Evolutionary conservation across 1,140 invertebrate genomes (phyloP), one percentile per base, ranked within the genome.

Genomic region (Scaptomyza pallida): DNA sequence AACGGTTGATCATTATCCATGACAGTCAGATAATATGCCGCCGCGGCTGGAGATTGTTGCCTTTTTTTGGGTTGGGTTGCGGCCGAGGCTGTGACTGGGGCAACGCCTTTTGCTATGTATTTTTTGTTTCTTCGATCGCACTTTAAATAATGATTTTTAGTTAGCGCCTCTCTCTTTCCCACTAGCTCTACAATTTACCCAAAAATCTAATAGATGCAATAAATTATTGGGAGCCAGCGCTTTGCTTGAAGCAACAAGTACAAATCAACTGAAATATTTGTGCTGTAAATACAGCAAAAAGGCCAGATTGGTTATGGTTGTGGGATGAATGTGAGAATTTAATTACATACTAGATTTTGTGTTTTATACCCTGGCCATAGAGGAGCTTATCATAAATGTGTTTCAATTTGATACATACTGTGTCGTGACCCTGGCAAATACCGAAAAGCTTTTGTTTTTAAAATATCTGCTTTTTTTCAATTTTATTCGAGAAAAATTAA

Each of bases 1-100:
- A 71, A 65, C 79, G 72, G 79, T 82, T 83, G 79, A 82, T 82
- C 79, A 82, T 83, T 82, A 82, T 82, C 79, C 77, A 83, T 64
- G 79, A 69, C 79, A 72, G 79, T 72, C 77, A 68, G 79, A 82
- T 83, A 83, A 75, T 68, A 71, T 67, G 57, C 64, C 45, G 21
- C 33, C 13, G 19, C 21, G 54, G 41, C 54, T 56, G 41, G 16
- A 30, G 68, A 37, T 50, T 47, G 44, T 51, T 43, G n/a, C 43
- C 48, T 26, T 59, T 26, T 57, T 16, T 10, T 10, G 19, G n/a
- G 17, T 45, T 10, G 12, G 30, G 48, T 55, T 41, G 41, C 23
- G 37, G 21, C 45, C 13, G 45, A 63, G 54, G 21, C 64, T 60
- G 47, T 44, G 26, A 54, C 51, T 50, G 19, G 13, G 63, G 70